phyloP scores from a whole-genome alignment of 2,113 vertebrate species.

The Struthio camelus region DNA sequence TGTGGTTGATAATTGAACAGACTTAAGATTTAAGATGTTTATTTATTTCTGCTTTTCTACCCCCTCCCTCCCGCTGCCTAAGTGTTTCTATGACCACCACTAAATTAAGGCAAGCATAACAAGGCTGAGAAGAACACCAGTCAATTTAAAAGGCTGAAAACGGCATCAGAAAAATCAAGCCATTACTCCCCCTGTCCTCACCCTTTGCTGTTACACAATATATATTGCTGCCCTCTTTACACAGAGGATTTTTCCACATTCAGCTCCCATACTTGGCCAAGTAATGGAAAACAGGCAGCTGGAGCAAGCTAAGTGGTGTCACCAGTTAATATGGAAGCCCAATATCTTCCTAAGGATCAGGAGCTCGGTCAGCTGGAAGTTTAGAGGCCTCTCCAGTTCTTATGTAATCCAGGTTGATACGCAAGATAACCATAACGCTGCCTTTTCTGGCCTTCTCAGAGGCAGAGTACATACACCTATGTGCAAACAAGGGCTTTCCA shows the following conservation, averaged over 20 bases:
- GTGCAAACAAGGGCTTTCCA: not conserved
- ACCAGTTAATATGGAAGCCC: not conserved
- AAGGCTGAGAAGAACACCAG: not conserved
- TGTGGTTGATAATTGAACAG: conserved; percentile 19
- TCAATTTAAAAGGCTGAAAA: conserved; percentile 9
- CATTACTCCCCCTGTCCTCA: not conserved
- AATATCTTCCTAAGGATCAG: not conserved
- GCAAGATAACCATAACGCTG: not conserved
- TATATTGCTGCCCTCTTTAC: not conserved
- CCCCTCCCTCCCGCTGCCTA: not conserved
- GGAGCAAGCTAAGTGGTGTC: not conserved
- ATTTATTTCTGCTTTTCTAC: not conserved
- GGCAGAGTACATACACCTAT: not conserved
- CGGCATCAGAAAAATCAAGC: not conserved
- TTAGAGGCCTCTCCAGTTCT: not conserved
- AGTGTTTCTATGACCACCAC: not conserved
- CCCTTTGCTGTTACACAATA: not conserved
- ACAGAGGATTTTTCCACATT: not conserved
- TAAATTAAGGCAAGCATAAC: conserved; percentile 32
- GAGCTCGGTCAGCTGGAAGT: not conserved
- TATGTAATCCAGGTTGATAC: not conserved
- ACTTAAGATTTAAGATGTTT: conserved; percentile 2
- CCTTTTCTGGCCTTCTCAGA: not conserved
- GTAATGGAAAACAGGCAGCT: not conserved
- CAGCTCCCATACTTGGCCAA: not conserved